Evolutionary conservation across 2,888 invertebrate genomes (phyloP).

Genomic region (Eupeodes latifasciatus): DNA sequence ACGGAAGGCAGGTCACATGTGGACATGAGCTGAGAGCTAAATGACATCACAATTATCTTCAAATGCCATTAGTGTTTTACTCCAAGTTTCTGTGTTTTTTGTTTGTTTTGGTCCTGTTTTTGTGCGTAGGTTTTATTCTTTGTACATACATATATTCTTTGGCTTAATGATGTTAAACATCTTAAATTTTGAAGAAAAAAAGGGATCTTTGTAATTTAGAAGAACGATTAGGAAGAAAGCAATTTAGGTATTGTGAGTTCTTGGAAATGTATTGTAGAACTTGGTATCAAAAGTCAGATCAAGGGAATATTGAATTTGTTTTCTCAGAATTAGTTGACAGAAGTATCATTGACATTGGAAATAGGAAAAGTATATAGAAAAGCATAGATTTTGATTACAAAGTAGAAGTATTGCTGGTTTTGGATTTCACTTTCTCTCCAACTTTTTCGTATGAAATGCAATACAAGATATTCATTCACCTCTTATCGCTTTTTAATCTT

Average conservation of each 20-base stretch:
- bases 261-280: background rate
- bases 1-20: slow-evolving; percentile 52
- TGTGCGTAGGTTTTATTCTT: background rate
- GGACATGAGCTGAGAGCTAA: slow-evolving; percentile 63
- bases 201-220: too few relatives aligned
- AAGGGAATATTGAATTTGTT: too few relatives aligned
- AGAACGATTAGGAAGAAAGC: background rate
- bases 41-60: slow-evolving; percentile 60
- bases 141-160: too few relatives aligned
- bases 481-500: too few relatives aligned
- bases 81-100: slow-evolving; percentile 31
- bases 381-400: too few relatives aligned
- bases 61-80: slow-evolving; percentile 54
- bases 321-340: too few relatives aligned
- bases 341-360: too few relatives aligned
- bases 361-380: too few relatives aligned
- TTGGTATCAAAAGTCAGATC: background rate
- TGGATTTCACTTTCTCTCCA: too few relatives aligned
- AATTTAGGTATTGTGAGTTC: background rate
- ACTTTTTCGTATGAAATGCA: too few relatives aligned
- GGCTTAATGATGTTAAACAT: slow-evolving; percentile 1
- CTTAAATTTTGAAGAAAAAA: background rate
- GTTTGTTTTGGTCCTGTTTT: background rate
- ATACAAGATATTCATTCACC: too few relatives aligned
- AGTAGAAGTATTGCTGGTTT: too few relatives aligned